phyloP scores from a whole-genome alignment of 64 coral and sea anemone genomes.

The Actinia equina region DNA sequence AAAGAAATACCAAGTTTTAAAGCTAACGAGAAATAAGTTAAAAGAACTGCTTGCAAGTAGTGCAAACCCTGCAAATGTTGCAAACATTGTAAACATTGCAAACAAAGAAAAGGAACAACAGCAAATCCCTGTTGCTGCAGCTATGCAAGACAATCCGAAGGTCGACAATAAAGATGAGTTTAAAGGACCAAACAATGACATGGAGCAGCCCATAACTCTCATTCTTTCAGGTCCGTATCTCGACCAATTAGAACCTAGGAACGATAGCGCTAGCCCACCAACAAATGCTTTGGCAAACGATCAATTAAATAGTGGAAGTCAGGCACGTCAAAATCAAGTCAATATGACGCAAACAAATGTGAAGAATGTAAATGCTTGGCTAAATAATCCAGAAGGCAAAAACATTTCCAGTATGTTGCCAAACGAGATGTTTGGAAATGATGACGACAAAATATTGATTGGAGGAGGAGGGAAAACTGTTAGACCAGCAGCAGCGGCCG shows the following conservation, averaged over 20 bases:
- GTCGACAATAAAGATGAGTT: background rate
- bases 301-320: background rate
- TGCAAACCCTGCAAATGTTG: background rate
- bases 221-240: slow-evolving; percentile 11
- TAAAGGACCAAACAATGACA: background rate
- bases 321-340: background rate
- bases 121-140: background rate
- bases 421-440: background rate
- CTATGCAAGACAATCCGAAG: background rate
- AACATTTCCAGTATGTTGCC: background rate
- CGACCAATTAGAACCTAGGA: background rate
- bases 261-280: background rate
- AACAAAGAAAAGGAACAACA: background rate
- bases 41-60: background rate
- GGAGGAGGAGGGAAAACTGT: slow-evolving; percentile 1
- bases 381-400: background rate
- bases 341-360: background rate
- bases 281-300: background rate
- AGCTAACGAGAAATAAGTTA: background rate
- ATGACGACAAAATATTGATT: slow-evolving; percentile 21
- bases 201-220: background rate
- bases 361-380: background rate
- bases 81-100: background rate
- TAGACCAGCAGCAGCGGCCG: background rate
- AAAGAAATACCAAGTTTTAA: background rate